Conservation (phyloP, 2,113 vertebrate genomes). For the Nannospalax galili region DNA sequence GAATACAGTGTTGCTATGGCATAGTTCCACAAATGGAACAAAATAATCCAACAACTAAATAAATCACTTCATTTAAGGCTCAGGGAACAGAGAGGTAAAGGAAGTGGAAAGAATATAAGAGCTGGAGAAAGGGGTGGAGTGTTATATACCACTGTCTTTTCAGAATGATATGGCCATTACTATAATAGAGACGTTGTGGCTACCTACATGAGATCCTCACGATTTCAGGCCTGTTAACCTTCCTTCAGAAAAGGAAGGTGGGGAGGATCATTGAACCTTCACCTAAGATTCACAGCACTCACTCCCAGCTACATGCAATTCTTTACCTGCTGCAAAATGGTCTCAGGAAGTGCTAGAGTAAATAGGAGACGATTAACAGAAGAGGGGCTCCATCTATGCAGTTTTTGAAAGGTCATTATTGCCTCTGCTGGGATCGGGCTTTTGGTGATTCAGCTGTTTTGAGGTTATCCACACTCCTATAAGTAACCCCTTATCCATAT, state of each 20-base stretch:
- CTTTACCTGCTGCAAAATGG: too few relatives aligned
- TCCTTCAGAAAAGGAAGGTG: not conserved
- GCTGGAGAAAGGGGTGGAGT: too few relatives aligned
- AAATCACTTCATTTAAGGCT: not conserved
- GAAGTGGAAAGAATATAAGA: not conserved
- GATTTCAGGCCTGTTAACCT: not conserved
- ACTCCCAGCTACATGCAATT: not conserved
- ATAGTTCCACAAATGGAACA: not conserved
- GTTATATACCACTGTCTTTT: not conserved
- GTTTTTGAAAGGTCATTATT: not conserved
- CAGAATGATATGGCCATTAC: not conserved
- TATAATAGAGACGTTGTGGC: not conserved
- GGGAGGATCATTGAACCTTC: not conserved
- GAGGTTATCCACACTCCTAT: not conserved
- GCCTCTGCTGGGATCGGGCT: not conserved
- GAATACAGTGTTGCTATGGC: not conserved
- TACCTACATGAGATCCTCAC: not conserved
- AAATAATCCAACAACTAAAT: not conserved
- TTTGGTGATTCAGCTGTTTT: not conserved
- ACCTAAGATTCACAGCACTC: not conserved
- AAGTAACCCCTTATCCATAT: not conserved
- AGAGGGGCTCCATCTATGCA: not conserved
- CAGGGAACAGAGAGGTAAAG: not conserved
- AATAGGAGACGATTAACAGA: not conserved
- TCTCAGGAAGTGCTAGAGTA: not conserved